phyloP scores from a whole-genome alignment of 1,140 invertebrate genomes.

The Cydia fagiglandana region DNA sequence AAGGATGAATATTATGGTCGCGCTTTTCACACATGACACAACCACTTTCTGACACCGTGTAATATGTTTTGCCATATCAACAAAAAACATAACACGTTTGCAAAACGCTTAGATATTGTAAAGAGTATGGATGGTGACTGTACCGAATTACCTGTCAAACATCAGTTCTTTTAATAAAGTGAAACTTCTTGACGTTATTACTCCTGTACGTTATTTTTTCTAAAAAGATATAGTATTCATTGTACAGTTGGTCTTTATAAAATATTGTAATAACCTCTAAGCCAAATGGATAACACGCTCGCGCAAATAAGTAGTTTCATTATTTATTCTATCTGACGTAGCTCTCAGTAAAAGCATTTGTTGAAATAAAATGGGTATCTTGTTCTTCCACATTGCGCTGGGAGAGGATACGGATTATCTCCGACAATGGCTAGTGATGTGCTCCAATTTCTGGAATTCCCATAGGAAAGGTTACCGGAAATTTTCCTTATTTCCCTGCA shows the following conservation, averaged over 20 bases:
- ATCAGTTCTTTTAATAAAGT: too few relatives aligned
- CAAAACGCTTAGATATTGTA: too few relatives aligned
- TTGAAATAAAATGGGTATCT: not conserved
- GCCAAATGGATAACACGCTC: not conserved
- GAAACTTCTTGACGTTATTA: too few relatives aligned
- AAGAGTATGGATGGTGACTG: too few relatives aligned
- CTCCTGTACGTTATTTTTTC: too few relatives aligned
- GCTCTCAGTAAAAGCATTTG: conserved; percentile 3
- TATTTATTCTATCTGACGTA: conserved; percentile 18
- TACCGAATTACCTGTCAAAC: too few relatives aligned
- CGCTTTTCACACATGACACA: too few relatives aligned
- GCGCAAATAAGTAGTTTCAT: conserved; percentile 15
- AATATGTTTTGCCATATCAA: too few relatives aligned
- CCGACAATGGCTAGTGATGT: not conserved
- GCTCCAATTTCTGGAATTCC: not conserved
- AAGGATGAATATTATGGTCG: too few relatives aligned
- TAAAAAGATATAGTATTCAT: not conserved
- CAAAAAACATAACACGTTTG: too few relatives aligned
- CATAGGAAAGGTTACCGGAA: not conserved
- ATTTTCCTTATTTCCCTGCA: too few relatives aligned
- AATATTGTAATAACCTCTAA: not conserved
- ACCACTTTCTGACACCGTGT: too few relatives aligned
- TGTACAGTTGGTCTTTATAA: not conserved
- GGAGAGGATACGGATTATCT: not conserved
- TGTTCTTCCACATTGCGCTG: conserved; percentile 2